Conservation (phyloP, 2,797 vertebrate genomes). For the Enteromius mattozi region DNA sequence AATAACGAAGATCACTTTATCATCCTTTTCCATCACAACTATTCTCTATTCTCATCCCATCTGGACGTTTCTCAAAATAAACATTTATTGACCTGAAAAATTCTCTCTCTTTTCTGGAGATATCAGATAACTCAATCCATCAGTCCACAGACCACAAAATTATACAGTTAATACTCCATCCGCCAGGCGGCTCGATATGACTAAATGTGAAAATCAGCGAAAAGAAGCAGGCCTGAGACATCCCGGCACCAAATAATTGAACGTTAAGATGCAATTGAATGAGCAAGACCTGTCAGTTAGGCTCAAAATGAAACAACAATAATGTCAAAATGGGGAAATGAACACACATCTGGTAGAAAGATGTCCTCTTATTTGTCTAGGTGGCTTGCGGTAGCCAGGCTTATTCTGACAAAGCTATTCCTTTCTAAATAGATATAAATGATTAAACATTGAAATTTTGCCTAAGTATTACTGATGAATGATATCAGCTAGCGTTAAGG, state of each 20-base stretch:
- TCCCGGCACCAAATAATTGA: conserved; percentile 83
- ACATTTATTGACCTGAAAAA: conserved; percentile 71
- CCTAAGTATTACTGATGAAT: conserved; percentile 52
- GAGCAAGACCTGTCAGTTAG: conserved; percentile 69
- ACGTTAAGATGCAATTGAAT: conserved; percentile 76
- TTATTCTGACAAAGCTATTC: conserved; percentile 52
- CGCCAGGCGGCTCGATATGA: conserved; percentile 65
- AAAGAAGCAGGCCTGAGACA: conserved; percentile 74
- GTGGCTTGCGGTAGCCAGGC: conserved; percentile 38
- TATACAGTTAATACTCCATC: conserved; percentile 76
- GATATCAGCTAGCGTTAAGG: conserved; percentile 13
- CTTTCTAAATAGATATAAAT: conserved; percentile 30
- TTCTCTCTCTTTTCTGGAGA: conserved; percentile 62
- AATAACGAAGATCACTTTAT: conserved; percentile 61
- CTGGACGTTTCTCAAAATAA: conserved; percentile 73
- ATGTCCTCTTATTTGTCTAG: conserved; percentile 63
- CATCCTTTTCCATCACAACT: conserved; percentile 48
- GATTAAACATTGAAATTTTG: conserved; percentile 53
- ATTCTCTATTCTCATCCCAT: conserved; percentile 51
- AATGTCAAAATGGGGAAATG: conserved; percentile 57
- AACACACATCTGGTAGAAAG: conserved; percentile 71
- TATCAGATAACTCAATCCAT: conserved; percentile 70
- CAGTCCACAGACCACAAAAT: conserved; percentile 80
- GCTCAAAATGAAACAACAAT: conserved; percentile 59
- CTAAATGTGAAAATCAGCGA: conserved; percentile 71